These are phyloP conservation scores for Autographa pulchrina DNA, from an alignment of 2,888 invertebrate species.

Conservation along the genomic window DNA sequence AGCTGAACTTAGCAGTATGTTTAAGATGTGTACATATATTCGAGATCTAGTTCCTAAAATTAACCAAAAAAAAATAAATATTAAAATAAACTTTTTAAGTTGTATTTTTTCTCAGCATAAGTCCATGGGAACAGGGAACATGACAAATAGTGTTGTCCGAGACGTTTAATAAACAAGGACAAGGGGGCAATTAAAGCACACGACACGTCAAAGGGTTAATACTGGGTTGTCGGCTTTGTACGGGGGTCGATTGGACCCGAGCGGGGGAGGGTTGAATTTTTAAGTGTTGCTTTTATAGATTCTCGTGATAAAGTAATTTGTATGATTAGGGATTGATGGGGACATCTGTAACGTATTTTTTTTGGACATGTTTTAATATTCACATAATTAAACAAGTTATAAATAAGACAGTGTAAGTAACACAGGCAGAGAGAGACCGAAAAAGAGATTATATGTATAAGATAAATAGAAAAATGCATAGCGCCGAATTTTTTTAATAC, in stretches of 20 bases:
- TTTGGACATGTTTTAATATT: background rate
- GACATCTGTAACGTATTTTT: slow-evolving; percentile 50
- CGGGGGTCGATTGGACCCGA: slow-evolving; percentile 52
- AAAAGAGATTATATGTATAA: too few species aligned
- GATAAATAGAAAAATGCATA: too few species aligned
- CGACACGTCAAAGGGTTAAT: slow-evolving; percentile 89
- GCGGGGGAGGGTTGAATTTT: slow-evolving; percentile 56
- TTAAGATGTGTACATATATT: background rate
- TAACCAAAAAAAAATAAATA: background rate
- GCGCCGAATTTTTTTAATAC: too few species aligned
- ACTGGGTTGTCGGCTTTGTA: slow-evolving; percentile 67
- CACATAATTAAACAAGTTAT: too few species aligned
- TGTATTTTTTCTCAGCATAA: slow-evolving; percentile 65
- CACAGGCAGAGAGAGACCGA: too few species aligned
- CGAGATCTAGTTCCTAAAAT: background rate
- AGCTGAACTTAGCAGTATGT: background rate
- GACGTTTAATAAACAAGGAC: slow-evolving; percentile 82
- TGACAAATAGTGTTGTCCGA: slow-evolving; percentile 77
- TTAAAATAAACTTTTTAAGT: background rate
- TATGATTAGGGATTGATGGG: slow-evolving; percentile 35
- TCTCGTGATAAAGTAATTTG: slow-evolving; percentile 53
- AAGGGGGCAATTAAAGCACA: slow-evolving; percentile 80
- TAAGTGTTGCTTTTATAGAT: slow-evolving; percentile 64
- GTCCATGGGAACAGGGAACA: slow-evolving; percentile 75
- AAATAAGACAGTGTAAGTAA: too few species aligned